phyloP scores from a whole-genome alignment of 2,113 vertebrate species.

The Parotia lawesii region DNA sequence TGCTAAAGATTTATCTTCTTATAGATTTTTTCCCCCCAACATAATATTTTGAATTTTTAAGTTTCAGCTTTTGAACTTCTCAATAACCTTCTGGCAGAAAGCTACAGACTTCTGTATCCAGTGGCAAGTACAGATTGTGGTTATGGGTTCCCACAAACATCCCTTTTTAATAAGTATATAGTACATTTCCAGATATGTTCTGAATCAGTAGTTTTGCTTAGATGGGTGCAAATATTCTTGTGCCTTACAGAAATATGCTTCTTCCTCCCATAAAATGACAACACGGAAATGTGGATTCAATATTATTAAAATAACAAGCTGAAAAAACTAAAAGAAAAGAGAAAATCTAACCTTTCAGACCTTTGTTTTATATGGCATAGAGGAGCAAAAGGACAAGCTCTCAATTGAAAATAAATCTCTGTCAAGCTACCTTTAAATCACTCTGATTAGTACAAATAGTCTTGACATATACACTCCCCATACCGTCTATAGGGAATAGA shows the following conservation, averaged over 20 bases:
- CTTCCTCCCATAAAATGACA: not conserved
- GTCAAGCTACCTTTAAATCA: constrained; percentile 31
- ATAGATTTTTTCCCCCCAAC: rapidly evolving
- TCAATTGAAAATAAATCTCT: constrained; percentile 39
- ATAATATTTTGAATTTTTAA: not conserved
- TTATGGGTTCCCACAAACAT: not conserved
- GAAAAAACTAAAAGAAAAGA: not conserved
- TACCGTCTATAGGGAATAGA: not conserved
- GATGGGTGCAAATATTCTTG: not conserved
- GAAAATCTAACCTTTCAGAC: not conserved
- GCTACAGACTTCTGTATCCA: not conserved
- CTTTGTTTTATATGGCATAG: not conserved
- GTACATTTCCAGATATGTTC: not conserved
- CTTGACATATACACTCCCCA: constrained; percentile 29
- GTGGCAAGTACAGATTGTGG: not conserved
- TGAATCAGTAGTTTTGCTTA: not conserved
- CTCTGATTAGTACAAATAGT: constrained; percentile 22
- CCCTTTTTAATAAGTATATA: not conserved
- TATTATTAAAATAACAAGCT: not conserved
- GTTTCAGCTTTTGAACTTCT: not conserved
- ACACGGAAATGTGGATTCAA: not conserved
- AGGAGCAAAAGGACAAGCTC: constrained; percentile 24
- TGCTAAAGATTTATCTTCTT: not conserved
- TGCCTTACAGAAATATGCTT: not conserved
- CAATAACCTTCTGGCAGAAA: not conserved